These are phyloP conservation scores for Phrynosoma platyrhinos DNA, from an alignment of 2,113 vertebrate genomes.

Conservation along the genomic window DNA sequence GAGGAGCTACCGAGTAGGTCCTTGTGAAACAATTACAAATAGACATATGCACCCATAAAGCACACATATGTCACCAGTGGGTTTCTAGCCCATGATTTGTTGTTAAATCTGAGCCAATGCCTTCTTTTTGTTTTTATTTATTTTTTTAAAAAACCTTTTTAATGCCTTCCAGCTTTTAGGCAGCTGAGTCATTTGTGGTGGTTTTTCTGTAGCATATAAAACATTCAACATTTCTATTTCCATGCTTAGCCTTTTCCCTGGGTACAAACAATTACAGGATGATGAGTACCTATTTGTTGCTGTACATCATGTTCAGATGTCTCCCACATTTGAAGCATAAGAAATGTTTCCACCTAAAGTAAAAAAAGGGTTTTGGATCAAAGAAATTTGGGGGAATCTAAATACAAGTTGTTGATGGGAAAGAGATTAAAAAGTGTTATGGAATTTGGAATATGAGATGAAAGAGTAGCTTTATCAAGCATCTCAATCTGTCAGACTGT, in stretches of 20 bases:
- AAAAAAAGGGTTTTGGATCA: conserved; percentile 47
- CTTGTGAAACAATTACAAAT: too few species aligned
- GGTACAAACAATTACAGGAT: conserved; percentile 27
- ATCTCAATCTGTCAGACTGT: conserved; percentile 49
- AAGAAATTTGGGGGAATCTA: conserved; percentile 40
- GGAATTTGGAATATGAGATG: conserved; percentile 51
- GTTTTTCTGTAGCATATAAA: background rate
- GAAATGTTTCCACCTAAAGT: conserved; percentile 35
- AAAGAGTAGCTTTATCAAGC: conserved; percentile 49
- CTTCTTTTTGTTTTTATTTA: too few species aligned
- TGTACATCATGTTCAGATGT: conserved; percentile 34
- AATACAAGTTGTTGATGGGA: conserved; percentile 40
- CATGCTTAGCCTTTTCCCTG: conserved; percentile 5
- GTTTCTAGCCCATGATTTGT: background rate
- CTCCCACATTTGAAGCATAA: conserved; percentile 44
- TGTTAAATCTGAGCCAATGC: background rate
- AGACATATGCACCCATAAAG: too few species aligned
- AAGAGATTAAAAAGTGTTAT: conserved; percentile 28
- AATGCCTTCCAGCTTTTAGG: background rate
- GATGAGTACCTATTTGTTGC: conserved; percentile 22
- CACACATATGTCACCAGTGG: too few species aligned
- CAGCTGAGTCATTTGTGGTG: background rate
- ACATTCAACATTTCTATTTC: conserved; percentile 40
- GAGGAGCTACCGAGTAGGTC: too few species aligned
- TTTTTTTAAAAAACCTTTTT: too few species aligned